A percentile compares a stretch with the other conserved stretches of the same genome.
phyloP scores from a whole-genome alignment of 2,888 invertebrate species.

The Drosophila fungiperda region DNA sequence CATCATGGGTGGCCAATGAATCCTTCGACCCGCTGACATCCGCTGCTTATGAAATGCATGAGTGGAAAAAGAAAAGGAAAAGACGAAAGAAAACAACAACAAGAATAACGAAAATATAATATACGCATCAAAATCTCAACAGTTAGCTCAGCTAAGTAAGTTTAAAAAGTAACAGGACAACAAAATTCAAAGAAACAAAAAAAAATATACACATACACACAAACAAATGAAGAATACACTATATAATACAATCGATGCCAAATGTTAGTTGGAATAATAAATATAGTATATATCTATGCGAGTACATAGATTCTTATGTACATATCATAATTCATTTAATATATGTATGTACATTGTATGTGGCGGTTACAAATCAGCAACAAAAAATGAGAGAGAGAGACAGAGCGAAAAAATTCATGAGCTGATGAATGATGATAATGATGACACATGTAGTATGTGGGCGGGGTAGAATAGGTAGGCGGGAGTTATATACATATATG shows the following conservation, averaged over 20 bases:
- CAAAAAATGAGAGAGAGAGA: conserved; percentile 15
- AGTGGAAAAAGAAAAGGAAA: conserved; percentile 49
- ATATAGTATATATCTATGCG: conserved; percentile 13
- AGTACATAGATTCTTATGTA: conserved; percentile 11
- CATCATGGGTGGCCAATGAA: conserved; percentile 92
- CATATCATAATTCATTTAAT: conserved; percentile 13
- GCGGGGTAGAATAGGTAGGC: background rate
- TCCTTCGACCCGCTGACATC: conserved; percentile 93
- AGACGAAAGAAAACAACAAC: conserved; percentile 42
- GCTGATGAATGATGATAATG: conserved; percentile 3
- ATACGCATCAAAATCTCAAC: conserved; percentile 44
- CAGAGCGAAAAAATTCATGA: conserved; percentile 17
- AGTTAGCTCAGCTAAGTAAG: conserved; percentile 42
- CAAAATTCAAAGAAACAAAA: background rate
- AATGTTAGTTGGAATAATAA: conserved; percentile 10
- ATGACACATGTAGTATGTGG: conserved; percentile 12
- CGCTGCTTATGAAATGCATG: conserved; percentile 86
- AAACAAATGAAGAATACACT: background rate
- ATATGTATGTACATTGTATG: conserved; percentile 15
- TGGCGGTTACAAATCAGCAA: conserved; percentile 23
- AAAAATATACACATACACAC: background rate
- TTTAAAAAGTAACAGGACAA: conserved; percentile 12
- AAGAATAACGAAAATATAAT: conserved; percentile 56
- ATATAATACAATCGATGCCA: conserved; percentile 13
- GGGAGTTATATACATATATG: conserved; percentile 5